These are phyloP conservation scores for Lasius platythorax DNA, from an alignment of 2,888 invertebrate genomes.

Conservation along the genomic window DNA sequence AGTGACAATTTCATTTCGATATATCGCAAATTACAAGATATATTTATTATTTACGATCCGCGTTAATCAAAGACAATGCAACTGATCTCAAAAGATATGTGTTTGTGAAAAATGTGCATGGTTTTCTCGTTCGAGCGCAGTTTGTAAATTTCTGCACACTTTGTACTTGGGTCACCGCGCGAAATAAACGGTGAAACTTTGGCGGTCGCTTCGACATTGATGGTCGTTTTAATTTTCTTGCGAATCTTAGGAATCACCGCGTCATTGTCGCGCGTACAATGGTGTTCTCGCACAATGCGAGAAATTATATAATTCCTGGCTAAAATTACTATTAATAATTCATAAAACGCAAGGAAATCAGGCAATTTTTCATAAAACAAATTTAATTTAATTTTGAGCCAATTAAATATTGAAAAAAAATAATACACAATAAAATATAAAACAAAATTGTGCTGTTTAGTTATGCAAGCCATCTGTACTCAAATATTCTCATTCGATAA, in stretches of 20 bases:
- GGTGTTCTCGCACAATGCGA: conserved; percentile 17
- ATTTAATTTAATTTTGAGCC: neutral
- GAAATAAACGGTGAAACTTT: conserved; percentile 61
- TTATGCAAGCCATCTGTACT: neutral
- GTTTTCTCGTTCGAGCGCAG: conserved; percentile 38
- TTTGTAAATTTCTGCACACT: conserved; percentile 54
- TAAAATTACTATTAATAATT: conserved; percentile 10
- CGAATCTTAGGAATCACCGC: neutral
- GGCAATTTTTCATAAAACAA: neutral
- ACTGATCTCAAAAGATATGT: conserved; percentile 70
- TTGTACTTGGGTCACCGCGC: conserved; percentile 76
- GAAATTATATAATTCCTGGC: neutral
- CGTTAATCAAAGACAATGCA: conserved; percentile 4
- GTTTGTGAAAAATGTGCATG: conserved; percentile 64
- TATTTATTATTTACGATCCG: neutral
- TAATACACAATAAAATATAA: neutral
- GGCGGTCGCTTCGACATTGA: conserved; percentile 21
- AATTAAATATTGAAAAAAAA: conserved; percentile 12
- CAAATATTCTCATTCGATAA: neutral
- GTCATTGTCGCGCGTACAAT: neutral
- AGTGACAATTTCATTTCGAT: neutral
- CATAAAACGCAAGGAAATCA: neutral
- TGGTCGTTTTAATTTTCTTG: neutral
- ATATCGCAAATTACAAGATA: neutral
- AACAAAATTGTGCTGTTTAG: neutral